phyloP scores from a whole-genome alignment of 2,888 invertebrate species.

The Limenitis camilla region DNA sequence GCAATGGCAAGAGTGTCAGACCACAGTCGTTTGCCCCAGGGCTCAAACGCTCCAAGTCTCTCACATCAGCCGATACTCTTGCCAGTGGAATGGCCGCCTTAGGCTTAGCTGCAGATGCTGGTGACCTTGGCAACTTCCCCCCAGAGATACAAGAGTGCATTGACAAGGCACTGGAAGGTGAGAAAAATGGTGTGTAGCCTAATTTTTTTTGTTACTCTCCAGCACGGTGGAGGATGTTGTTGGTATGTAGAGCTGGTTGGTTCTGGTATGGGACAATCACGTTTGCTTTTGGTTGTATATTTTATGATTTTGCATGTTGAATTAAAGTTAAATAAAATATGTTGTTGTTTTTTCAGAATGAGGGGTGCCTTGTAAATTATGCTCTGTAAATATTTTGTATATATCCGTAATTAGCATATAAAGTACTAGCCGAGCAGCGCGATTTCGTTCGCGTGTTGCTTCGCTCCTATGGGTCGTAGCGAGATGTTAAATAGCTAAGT shows the following conservation, averaged over 20 bases:
- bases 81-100: conserved; percentile 80
- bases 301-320: not conserved
- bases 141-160: conserved; percentile 82
- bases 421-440: no score
- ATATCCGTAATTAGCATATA: no score
- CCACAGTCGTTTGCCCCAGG: conserved; percentile 62
- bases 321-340: no score
- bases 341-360: no score
- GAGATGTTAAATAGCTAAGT: no score
- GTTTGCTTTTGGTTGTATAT: conserved; percentile 8
- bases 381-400: no score
- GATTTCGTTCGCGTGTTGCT: no score
- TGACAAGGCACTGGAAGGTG: conserved; percentile 83
- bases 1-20: conserved; percentile 60
- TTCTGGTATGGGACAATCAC: conserved; percentile 1
- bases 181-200: conserved; percentile 26
- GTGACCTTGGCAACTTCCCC: conserved; percentile 84
- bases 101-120: conserved; percentile 80
- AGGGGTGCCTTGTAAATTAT: no score
- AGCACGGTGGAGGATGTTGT: conserved; percentile 25
- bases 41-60: conserved; percentile 87
- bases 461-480: no score
- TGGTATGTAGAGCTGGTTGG: conserved; percentile 6
- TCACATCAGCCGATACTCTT: conserved; percentile 84
- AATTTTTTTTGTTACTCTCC: conserved; percentile 20